Conservation (phyloP, 2,888 invertebrate genomes). For the Tipula vernalis region DNA sequence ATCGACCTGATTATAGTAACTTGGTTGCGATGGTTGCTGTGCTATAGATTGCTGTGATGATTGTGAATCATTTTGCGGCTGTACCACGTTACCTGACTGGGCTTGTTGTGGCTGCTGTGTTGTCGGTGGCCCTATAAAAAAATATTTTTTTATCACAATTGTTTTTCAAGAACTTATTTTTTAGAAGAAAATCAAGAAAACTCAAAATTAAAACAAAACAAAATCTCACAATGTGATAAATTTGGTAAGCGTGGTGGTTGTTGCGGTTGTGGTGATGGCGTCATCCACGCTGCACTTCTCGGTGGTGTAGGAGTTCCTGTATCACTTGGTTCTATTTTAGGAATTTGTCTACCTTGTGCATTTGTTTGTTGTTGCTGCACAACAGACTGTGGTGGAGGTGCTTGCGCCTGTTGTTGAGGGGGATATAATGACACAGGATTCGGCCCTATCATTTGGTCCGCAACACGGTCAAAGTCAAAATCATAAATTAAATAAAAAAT, state of each 20-base stretch:
- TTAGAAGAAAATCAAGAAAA: background rate
- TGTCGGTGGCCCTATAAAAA: background rate
- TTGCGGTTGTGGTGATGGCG: conserved; percentile 25
- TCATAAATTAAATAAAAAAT: conserved; percentile 19
- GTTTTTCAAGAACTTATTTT: background rate
- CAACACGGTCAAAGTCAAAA: conserved; percentile 18
- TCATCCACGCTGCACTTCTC: conserved; percentile 30
- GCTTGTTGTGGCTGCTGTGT: background rate
- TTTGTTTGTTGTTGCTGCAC: conserved; percentile 18
- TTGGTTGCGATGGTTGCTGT: background rate
- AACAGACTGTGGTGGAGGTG: conserved; percentile 24
- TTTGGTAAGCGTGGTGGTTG: conserved; percentile 28
- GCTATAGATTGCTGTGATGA: background rate
- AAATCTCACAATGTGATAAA: conserved; percentile 33
- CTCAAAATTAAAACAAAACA: conserved; percentile 12
- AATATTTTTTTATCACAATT: background rate
- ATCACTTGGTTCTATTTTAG: conserved; percentile 33
- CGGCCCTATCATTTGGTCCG: background rate
- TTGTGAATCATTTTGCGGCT: background rate
- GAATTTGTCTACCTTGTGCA: conserved; percentile 30
- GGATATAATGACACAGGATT: conserved; percentile 5
- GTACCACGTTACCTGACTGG: background rate
- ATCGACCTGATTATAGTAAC: conserved; percentile 8
- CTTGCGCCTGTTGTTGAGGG: conserved; percentile 23
- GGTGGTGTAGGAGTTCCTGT: conserved; percentile 13